Conservation (phyloP, 2,797 vertebrate genomes). For the Sparidentex hasta region DNA sequence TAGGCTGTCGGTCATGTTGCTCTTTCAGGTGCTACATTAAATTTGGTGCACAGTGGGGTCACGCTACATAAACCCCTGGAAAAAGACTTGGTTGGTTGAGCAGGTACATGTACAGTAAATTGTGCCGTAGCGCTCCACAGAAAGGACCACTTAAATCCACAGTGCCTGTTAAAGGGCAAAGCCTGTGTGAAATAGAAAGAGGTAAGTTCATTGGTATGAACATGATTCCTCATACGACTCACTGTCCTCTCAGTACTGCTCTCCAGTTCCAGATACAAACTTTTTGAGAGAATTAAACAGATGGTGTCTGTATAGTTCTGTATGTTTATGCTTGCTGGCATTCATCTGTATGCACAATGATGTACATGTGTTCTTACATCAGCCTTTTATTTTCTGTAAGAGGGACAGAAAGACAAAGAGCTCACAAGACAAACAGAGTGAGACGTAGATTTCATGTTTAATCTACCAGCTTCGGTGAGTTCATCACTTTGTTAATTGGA, state of each 20-base stretch:
- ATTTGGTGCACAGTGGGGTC: neutral
- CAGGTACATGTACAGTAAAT: neutral
- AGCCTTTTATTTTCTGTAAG: constrained; percentile 8
- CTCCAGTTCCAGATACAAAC: neutral
- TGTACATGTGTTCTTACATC: constrained; percentile 1
- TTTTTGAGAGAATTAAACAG: constrained; percentile 11
- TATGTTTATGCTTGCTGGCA: constrained; percentile 9
- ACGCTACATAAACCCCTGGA: neutral
- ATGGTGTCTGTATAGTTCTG: constrained; percentile 15
- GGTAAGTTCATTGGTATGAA: neutral
- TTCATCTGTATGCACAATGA: constrained; percentile 14
- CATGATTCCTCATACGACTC: neutral
- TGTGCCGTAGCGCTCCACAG: neutral
- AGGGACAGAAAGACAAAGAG: neutral
- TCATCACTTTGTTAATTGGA: constrained; percentile 52
- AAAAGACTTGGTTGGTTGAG: constrained; percentile 10
- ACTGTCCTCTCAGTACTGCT: neutral
- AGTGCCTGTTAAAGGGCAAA: constrained; percentile 17
- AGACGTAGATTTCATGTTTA: constrained; percentile 1
- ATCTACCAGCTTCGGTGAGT: constrained; percentile 18
- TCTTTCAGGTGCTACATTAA: constrained; percentile 12
- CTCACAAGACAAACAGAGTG: neutral
- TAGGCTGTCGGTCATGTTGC: constrained; percentile 18
- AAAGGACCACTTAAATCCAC: neutral
- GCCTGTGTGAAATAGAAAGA: constrained; percentile 7